Evolutionary conservation across 1,140 invertebrate species (phyloP).

Genomic region (Leptestheria dahalacensis): DNA sequence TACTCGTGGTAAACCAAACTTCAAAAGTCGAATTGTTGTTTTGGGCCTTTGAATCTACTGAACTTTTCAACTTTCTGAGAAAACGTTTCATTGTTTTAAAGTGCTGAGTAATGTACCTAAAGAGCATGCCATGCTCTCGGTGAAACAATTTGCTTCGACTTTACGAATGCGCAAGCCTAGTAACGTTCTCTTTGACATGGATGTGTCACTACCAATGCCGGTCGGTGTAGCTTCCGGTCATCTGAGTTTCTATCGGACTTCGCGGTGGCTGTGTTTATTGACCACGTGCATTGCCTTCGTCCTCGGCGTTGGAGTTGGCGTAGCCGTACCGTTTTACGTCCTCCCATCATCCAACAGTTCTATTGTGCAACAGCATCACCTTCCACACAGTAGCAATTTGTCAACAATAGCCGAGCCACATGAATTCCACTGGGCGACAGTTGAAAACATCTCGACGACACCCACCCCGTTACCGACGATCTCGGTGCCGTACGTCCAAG

Average conservation of each 20-base stretch:
- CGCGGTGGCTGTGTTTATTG: not conserved
- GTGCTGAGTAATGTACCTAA: not conserved
- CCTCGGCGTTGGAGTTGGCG: conserved; percentile 3
- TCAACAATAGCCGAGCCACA: not conserved
- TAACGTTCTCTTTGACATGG: not conserved
- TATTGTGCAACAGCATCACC: not conserved
- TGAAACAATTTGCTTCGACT: not conserved
- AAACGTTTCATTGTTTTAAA: no score
- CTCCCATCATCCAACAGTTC: not conserved
- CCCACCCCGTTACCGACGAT: not conserved
- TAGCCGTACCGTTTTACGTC: not conserved
- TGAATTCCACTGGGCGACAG: not conserved
- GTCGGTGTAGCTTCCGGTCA: not conserved
- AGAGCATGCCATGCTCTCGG: not conserved
- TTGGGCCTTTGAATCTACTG: no score
- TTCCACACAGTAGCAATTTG: not conserved
- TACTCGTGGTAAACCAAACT: no score
- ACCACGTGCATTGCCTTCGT: conserved; percentile 1
- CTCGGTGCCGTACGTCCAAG: not conserved
- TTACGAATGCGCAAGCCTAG: not conserved
- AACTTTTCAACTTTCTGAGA: no score
- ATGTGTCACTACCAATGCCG: not conserved
- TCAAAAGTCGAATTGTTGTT: no score
- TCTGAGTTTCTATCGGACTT: not conserved
- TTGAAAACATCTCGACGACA: not conserved